Evolutionary conservation across 2,797 vertebrate species (phyloP), one percentile per base, ranked within the genome.

Genomic region (Myiotriccus ornatus): DNA sequence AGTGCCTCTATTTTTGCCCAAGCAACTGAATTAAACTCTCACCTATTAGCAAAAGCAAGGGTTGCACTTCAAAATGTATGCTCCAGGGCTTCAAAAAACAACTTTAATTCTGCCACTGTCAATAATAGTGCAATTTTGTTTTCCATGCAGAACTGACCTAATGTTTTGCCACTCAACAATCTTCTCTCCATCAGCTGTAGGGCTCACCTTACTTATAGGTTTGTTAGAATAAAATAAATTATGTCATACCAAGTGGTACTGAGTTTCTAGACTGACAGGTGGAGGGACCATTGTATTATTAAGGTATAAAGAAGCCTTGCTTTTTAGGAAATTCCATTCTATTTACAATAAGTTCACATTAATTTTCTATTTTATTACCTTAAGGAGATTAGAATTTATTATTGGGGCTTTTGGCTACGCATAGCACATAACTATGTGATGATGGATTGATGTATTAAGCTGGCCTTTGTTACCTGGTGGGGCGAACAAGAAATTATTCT

Each of bases 301-400:
- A 80, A 69, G 49, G 12, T 86, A 62, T 69, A 78, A 95, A 71
- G n/a, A 64, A 39, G 14, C 32, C 46, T 73, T 87, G 32, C 35
- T 75, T 91, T 96, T 91, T 67, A 84, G 87, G 63, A 56, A 91
- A 91, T 91, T 80, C 35, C 41, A 53, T 95, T 93, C 87, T 94
- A 89, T 85, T 89, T 86, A 55, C 53, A 91, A 44, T 37, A 89
- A 6, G 8, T 75, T 80, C 55, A 62, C 21, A 55, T 89, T 87
- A 55, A 41, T 85, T 93, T 94, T 84, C 82, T 83, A 44, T 62
- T 92, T 87, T 77, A 81, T 89, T 49, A 67, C 84, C 85, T 81
- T 80, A 92, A 93, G 15, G 75, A 85, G 78, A 87, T 90, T 83
- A 92, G n/a, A 85, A 69, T 77, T 89, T 92, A 92, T 83, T 92